phyloP scores from a whole-genome alignment of 2,797 vertebrate genomes.

The Morus bassanus region DNA sequence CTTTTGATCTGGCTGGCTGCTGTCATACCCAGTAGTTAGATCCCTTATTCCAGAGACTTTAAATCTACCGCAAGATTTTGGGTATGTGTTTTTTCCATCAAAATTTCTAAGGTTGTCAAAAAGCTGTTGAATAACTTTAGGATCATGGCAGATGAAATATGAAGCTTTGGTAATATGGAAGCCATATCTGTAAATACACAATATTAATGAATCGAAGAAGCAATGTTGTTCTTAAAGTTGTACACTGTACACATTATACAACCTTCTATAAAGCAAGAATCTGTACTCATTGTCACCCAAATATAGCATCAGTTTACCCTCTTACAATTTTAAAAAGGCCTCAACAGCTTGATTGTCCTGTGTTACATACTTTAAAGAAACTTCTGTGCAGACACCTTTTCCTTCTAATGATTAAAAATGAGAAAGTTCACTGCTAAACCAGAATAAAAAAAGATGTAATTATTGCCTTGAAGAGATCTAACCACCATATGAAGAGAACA shows the following conservation, averaged over 20 bases:
- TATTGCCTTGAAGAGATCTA: background rate
- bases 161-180: slow-evolving; percentile 95
- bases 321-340: background rate
- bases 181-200: slow-evolving; percentile 83
- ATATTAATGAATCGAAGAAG: background rate
- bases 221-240: background rate
- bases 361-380: background rate
- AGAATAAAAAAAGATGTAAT: background rate
- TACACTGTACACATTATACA: background rate
- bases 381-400: background rate
- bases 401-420: background rate
- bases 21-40: slow-evolving; percentile 93
- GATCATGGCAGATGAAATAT: slow-evolving; percentile 95
- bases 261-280: background rate
- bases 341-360: background rate
- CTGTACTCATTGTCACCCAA: background rate
- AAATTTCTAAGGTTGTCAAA: slow-evolving; percentile 90
- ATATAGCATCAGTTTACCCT: background rate
- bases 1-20: slow-evolving; percentile 85
- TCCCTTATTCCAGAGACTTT: slow-evolving; percentile 86
- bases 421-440: background rate
- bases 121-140: slow-evolving; percentile 82
- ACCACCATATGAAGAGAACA: background rate
- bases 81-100: slow-evolving; percentile 82
- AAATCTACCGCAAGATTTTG: slow-evolving; percentile 87